Base-by-base conservation (phyloP, 2,888 invertebrate species). In the Operophtera brumata region DNA sequence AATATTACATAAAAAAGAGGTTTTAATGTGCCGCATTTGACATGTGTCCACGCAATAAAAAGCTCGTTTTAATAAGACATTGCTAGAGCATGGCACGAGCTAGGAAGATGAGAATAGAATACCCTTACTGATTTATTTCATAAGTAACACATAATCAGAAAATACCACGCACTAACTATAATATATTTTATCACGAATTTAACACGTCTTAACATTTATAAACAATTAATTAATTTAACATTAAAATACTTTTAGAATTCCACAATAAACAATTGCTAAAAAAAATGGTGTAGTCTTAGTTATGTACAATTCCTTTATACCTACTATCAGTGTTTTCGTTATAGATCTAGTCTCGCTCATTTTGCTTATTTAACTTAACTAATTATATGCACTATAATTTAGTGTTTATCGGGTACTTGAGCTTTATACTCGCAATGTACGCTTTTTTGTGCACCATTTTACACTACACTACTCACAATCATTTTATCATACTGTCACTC, bases 111-210 rank as follows among this genome's bases (percentile, higher is more conserved):
- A 63, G 66, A 69, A 65, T 62, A 62, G 63, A 62, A 61, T 48
- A 47, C 62, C 59, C 42, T 57, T 51, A 52, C 57, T 67, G 62
- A 54, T 62, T 71, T 48, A 68, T 69, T 65, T 69, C 63, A 68
- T 69, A 3, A 20, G 20, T 20, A 75, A 67, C 66, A 77, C 70
- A 73, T 73, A 45, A n/a, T 46, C 41, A 25, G 53, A 49, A 50
- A 47, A 52, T 53, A 61, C 57, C 57, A 77, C 72, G 75, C 77
- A 73, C 70, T 82, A 80, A 82, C 78, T 74, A 77, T 71, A 69
- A 70, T n/a, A 20, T 74, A 75, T 66, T 78, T 79, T 85, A 86
- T 84, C 85, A 85, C 84, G 84, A 84, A 76, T 84, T 78, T 79
- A 84, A 84, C 82, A 83, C 76, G 73, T 79, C 80, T 83, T 82